Base-by-base conservation (phyloP, 2,113 vertebrate genomes). In the Tauraco erythrolophus region DNA sequence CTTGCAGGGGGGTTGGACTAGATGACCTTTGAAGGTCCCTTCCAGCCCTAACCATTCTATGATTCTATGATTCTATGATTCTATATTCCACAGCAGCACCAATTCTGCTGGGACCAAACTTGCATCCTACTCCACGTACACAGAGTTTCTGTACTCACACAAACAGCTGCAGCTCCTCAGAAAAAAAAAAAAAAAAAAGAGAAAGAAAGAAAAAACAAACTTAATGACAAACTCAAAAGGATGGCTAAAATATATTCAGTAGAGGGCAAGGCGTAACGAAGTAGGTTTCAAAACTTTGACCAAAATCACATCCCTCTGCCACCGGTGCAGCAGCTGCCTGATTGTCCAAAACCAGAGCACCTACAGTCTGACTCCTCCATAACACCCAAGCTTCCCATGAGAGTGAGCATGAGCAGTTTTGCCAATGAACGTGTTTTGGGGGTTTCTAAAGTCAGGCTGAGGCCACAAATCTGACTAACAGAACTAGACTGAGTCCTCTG, bases 361-460 rank as follows among this genome's bases (percentile, higher is more conserved):
- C 53, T 62, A 11, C 27, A 58, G 1, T 53, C 64, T 31, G 35
- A 24, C 41, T 56, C 25, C 14, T 30, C 11, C 0, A 0, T 28
- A 27, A 23, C 37, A 65, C 25, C 13, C 22, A 39, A 19, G 16
- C 46, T 79, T 57, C 61, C 60, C 9, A 0, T 13, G 28, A 33
- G 18, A 61, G 18, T 22, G 23, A 58, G 22, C 16, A 10, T 6
- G 46, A 92, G 58, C 28, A 31, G 8, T 62, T 89, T 56, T 39
- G 46, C 70, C 71, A 46, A 66, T 1, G 2, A 43, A 48, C 11
- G 0, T 1, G 3, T 57, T 3, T 4, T 37, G 35, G 17, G 7
- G 6, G 5, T 19, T 84, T 84, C 46, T 70, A 5, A 94, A 72
- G n/a, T n/a, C 58, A 87, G 27, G 14, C 39, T 66, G 54, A 61